Conservation (phyloP, 2,888 invertebrate species). For the Drosophila austrosaltans region DNA sequence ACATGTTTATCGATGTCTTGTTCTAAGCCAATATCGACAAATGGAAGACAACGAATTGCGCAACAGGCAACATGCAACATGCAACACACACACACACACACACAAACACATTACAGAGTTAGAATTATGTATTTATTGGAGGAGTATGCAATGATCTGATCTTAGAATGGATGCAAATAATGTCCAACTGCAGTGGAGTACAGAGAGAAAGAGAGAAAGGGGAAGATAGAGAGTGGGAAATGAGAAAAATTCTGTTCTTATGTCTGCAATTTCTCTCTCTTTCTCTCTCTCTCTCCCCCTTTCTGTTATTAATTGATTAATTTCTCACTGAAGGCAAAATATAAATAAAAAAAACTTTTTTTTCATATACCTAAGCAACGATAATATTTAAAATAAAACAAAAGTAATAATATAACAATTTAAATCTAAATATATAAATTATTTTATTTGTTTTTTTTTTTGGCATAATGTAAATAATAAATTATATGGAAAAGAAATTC, state of each 20-base stretch:
- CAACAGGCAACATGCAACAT: slow-evolving; percentile 16
- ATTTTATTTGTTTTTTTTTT: slow-evolving; percentile 40
- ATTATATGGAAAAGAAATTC: slow-evolving; percentile 35
- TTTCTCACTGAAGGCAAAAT: slow-evolving; percentile 22
- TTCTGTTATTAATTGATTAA: slow-evolving; percentile 33
- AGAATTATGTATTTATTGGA: slow-evolving; percentile 5
- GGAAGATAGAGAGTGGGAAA: not conserved
- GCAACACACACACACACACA: slow-evolving; percentile 19
- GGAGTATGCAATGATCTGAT: slow-evolving; percentile 6
- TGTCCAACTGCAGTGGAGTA: not conserved
- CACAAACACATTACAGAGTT: slow-evolving; percentile 18
- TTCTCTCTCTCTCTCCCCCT: slow-evolving; percentile 20
- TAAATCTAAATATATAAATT: slow-evolving; percentile 22
- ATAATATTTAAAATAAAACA: slow-evolving; percentile 26
- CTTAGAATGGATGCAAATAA: slow-evolving; percentile 26
- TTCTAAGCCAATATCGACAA: slow-evolving; percentile 63
- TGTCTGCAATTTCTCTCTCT: not conserved
- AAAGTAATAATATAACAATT: slow-evolving; percentile 21
- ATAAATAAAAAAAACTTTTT: slow-evolving; percentile 29
- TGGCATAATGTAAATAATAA: slow-evolving; percentile 53
- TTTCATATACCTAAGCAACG: slow-evolving; percentile 62
- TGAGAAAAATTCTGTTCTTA: not conserved
- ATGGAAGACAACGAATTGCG: slow-evolving; percentile 28
- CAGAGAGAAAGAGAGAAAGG: not conserved
- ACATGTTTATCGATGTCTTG: slow-evolving; percentile 81